A percentile compares a stretch with the other conserved stretches of the same genome.
Evolutionary conservation across 2,888 invertebrate species (phyloP).

Genomic region (Cerceris ruficornis): DNA sequence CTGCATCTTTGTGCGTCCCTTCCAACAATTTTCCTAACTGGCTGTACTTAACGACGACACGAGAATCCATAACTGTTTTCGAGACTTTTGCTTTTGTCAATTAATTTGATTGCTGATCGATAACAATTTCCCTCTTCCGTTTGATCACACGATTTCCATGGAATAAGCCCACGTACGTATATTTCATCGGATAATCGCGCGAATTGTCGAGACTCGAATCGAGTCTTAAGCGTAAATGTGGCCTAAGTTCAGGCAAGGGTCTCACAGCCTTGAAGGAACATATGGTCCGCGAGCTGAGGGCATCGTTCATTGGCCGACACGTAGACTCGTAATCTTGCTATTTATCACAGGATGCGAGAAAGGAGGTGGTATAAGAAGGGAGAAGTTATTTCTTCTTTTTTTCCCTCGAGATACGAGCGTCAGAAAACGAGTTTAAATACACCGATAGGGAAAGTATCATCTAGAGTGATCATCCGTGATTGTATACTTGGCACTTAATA

Average conservation of each 20-base stretch:
- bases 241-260: constrained; percentile 55
- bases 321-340: constrained; percentile 78
- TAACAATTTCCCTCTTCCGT: background rate
- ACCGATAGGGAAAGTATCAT: constrained; percentile 23
- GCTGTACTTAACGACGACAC: too few relatives aligned
- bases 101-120: too few relatives aligned
- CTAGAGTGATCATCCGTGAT: constrained; percentile 9
- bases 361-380: constrained; percentile 34
- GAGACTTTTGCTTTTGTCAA: too few relatives aligned
- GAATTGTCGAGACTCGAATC: constrained; percentile 45
- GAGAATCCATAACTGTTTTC: too few relatives aligned
- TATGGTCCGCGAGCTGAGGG: constrained; percentile 76
- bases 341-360: constrained; percentile 78
- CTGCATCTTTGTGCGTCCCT: too few relatives aligned
- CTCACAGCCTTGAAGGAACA: constrained; percentile 77
- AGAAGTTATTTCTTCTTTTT: constrained; percentile 31
- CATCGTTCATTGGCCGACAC: constrained; percentile 73
- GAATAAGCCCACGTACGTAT: constrained; percentile 49
- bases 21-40: too few relatives aligned
- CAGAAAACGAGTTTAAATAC: constrained; percentile 48
- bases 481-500: constrained; percentile 16
- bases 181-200: constrained; percentile 54
- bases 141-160: constrained; percentile 27
- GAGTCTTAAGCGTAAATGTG: constrained; percentile 46
- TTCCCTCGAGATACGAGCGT: constrained; percentile 38